These are phyloP conservation scores for Caradrina clavipalpis DNA, from an alignment of 2,888 invertebrate species.

Conservation along the genomic window DNA sequence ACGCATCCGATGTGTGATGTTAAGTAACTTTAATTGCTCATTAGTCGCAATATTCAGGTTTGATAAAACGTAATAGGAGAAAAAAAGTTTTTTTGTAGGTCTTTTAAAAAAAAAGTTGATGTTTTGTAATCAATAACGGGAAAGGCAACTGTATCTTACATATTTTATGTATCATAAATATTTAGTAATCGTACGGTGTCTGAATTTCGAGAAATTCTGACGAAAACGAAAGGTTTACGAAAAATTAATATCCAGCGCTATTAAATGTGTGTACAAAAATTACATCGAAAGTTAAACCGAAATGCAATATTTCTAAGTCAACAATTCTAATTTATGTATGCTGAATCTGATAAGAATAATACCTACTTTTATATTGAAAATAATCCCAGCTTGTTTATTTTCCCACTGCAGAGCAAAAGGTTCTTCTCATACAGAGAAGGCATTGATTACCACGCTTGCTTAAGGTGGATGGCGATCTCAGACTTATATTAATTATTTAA, in stretches of 20 bases:
- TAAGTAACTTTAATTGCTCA: conserved; percentile 76
- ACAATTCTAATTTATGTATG: conserved; percentile 14
- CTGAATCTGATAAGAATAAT: conserved; percentile 32
- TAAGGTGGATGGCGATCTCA: too few species aligned
- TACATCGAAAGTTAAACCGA: neutral
- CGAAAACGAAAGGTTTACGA: neutral
- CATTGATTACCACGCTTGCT: too few species aligned
- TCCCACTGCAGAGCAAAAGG: too few species aligned
- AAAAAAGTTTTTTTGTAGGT: neutral
- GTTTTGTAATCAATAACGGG: neutral
- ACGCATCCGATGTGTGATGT: conserved; percentile 70
- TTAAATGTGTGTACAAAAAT: neutral
- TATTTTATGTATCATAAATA: too few species aligned
- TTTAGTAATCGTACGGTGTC: too few species aligned
- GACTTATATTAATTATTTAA: too few species aligned
- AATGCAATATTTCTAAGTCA: conserved; percentile 11
- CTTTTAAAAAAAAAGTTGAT: neutral
- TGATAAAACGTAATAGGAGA: conserved; percentile 57
- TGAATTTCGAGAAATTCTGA: too few species aligned
- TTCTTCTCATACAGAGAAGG: too few species aligned
- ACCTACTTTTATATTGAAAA: conserved; percentile 15
- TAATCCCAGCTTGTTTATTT: too few species aligned
- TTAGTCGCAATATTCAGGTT: conserved; percentile 67
- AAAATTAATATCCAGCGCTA: neutral
- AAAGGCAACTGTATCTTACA: too few species aligned